Base-by-base conservation (phyloP, 2,888 invertebrate species). In the Rhorus exstirpatorius region DNA sequence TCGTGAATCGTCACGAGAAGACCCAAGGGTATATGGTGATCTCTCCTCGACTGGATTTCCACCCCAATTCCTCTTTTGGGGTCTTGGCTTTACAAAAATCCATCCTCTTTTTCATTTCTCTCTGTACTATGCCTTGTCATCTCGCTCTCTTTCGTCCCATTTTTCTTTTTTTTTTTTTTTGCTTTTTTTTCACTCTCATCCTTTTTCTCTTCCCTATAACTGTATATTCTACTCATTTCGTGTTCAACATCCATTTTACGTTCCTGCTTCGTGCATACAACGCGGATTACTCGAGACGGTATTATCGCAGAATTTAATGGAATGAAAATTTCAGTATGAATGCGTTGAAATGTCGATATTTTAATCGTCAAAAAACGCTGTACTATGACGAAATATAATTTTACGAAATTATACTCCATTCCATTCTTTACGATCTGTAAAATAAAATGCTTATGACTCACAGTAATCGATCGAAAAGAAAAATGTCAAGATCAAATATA, bases 51-150 rank as follows among this genome's bases (percentile, higher is more conserved):
- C 53, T 51, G 70, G n/a, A 58, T 78, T 35, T 55, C 58, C 82
- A 80, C 76, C 68, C 81, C 72, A 83, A 75, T 84, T 84, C 79
- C 76, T 55, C 65, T 71, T 61, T 58, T n/a, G 60, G 72, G 60
- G 74, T 74, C 63, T 75, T 51, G 55, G 38, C 68, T n/a, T 38
- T 71, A 65, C 71, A 60, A 21, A 24, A 68, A 4, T 44, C 31
- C 74, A 12, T 65, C 74, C 46, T 19, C 8, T 46, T 31, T 79
- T 63, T 35, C 10, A 41, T 55, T 58, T 26, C 21, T 58, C 19
- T 19, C 46, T 17, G 17, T 21, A 1, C n/a, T 60, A 21, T 35
- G 24, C 41, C 4, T 19, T 21, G 49, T 44, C 55, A 10, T 46
- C 24, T 44, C 55, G 12, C 35, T 74, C 24, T 70, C 60, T 55